These are phyloP conservation scores for Pocota personata DNA, from an alignment of 2,888 invertebrate species.

Conservation along the genomic window DNA sequence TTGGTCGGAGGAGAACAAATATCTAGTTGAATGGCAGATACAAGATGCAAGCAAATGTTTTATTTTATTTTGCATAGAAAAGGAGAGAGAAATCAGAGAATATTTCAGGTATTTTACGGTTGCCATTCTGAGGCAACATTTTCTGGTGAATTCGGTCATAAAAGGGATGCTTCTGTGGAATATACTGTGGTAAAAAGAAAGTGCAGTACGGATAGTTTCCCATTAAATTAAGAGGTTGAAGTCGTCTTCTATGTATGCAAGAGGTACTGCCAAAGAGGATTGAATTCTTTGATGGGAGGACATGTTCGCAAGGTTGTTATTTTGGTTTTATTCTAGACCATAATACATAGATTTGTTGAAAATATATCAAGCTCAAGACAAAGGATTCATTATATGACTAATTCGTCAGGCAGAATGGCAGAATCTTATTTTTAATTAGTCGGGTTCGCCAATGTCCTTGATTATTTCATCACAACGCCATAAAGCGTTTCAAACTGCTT, in stretches of 20 bases:
- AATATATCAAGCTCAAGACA: no score
- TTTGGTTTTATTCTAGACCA: not conserved
- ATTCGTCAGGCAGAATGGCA: no score
- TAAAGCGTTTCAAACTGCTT: no score
- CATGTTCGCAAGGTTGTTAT: not conserved
- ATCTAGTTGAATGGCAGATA: constrained; percentile 24
- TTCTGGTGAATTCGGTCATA: constrained; percentile 5
- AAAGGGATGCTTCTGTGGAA: constrained; percentile 16
- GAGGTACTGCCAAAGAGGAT: not conserved
- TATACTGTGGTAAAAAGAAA: constrained; percentile 8
- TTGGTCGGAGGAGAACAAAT: not conserved
- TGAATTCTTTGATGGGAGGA: not conserved
- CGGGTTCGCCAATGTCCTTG: no score
- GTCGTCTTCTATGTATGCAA: not conserved
- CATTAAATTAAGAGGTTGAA: not conserved
- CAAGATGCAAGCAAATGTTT: constrained; percentile 1
- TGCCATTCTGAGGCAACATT: constrained; percentile 51
- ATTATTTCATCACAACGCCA: no score
- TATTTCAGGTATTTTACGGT: constrained; percentile 44
- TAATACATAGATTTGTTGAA: no score
- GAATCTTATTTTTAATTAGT: no score
- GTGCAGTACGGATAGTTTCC: not conserved
- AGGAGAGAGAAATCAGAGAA: constrained; percentile 23
- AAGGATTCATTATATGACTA: no score
- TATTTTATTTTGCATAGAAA: not conserved